Evolutionary conservation across 2,888 invertebrate species (phyloP).

Genomic region (Gortyna flavago): DNA sequence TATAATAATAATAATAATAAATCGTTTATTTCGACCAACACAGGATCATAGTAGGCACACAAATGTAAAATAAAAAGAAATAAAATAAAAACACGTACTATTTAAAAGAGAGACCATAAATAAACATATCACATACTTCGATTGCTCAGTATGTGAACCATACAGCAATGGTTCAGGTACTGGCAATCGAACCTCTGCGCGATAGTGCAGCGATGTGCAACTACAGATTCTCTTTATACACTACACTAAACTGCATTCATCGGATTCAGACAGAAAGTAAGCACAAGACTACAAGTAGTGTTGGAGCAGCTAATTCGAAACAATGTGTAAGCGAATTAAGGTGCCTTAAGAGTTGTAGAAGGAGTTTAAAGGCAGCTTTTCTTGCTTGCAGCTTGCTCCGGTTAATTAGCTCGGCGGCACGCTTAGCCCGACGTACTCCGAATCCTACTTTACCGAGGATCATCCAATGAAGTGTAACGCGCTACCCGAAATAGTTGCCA

Average conservation of each 20-base stretch:
- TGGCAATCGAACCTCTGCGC: too few relatives aligned
- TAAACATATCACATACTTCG: too few relatives aligned
- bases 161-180: too few relatives aligned
- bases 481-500: conserved; percentile 44
- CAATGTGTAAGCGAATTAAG: conserved; percentile 69
- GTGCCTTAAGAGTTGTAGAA: conserved; percentile 69
- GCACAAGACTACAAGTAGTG: conserved; percentile 36
- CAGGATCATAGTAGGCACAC: too few relatives aligned
- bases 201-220: conserved; percentile 22
- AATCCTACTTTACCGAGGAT: conserved; percentile 62
- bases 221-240: conserved; percentile 35
- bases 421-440: conserved; percentile 61
- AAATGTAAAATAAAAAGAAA: too few relatives aligned
- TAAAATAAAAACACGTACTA: too few relatives aligned
- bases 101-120: too few relatives aligned
- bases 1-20: too few relatives aligned
- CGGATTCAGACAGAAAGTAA: conserved; percentile 34
- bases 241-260: conserved; percentile 35
- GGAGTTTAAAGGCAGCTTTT: conserved; percentile 71
- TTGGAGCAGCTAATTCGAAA: conserved; percentile 57
- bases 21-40: too few relatives aligned
- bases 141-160: too few relatives aligned
- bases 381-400: conserved; percentile 65
- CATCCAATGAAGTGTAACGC: conserved; percentile 62
- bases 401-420: conserved; percentile 75